These are phyloP conservation scores for Aricia artaxerxes DNA, from an alignment of 2,888 invertebrate genomes.

Conservation along the genomic window DNA sequence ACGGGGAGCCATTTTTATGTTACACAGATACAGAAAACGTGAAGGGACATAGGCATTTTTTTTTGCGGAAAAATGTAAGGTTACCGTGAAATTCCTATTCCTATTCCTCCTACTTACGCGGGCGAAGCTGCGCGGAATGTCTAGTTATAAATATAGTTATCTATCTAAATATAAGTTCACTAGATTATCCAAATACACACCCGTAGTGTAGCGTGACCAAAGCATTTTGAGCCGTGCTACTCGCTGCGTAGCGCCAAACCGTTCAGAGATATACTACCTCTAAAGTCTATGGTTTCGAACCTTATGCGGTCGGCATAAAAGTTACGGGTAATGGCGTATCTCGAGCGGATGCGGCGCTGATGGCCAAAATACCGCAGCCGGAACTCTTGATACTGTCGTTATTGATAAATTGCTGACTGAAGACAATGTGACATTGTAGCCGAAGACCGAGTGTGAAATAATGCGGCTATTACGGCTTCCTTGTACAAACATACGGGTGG, in stretches of 20 bases:
- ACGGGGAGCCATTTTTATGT: no score
- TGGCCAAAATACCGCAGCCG: constrained; percentile 69
- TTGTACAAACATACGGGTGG: background rate
- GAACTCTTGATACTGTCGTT: constrained; percentile 76
- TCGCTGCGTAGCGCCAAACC: background rate
- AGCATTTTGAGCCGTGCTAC: background rate
- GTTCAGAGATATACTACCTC: background rate
- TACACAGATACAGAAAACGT: no score
- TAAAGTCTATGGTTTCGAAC: background rate
- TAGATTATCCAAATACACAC: background rate
- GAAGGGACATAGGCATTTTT: no score
- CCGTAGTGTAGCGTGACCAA: background rate
- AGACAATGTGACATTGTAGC: constrained; percentile 55
- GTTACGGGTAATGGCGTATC: constrained; percentile 32
- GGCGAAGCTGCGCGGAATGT: no score
- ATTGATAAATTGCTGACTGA: constrained; percentile 74
- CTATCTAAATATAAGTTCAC: background rate
- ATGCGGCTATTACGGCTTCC: constrained; percentile 29
- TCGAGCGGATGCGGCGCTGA: constrained; percentile 46
- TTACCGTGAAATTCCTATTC: no score
- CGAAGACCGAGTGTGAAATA: constrained; percentile 38
- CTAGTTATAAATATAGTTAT: no score
- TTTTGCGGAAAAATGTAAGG: no score
- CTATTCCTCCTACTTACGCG: no score
- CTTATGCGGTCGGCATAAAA: background rate